A percentile compares a stretch with the other conserved stretches of the same genome.
These are phyloP conservation scores for Trididemnum clinides DNA, from an alignment of 23 tunicate genomes.

Conservation along the genomic window DNA sequence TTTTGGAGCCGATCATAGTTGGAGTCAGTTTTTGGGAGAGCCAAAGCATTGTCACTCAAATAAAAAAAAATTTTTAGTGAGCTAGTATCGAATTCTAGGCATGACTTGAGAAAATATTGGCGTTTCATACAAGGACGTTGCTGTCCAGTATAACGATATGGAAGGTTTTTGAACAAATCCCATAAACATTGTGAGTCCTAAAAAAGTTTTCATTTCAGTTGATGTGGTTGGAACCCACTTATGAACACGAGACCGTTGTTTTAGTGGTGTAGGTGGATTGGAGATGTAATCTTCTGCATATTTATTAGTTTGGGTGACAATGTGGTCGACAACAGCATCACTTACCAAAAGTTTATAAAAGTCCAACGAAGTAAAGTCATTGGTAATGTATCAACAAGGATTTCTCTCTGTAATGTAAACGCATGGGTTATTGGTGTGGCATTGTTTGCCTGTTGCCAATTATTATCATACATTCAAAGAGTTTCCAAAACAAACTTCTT, in stretches of 20 bases:
- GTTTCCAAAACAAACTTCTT: background rate
- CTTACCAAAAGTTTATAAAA: background rate
- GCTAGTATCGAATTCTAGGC: conserved; percentile 2
- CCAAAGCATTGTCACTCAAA: conserved; percentile 4
- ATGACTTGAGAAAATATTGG: background rate
- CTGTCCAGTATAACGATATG: background rate
- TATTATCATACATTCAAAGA: background rate
- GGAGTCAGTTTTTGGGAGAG: background rate
- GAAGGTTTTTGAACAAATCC: conserved; percentile 7
- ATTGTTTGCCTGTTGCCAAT: background rate
- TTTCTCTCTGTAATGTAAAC: background rate
- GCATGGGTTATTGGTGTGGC: background rate
- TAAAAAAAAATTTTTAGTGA: background rate
- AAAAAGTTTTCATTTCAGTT: conserved; percentile 10
- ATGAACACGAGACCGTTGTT: background rate
- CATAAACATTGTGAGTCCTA: background rate
- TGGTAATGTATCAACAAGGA: too few relatives aligned
- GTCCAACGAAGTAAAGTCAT: background rate
- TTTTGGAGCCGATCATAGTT: background rate
- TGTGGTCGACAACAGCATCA: conserved; percentile 11
- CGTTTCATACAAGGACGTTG: background rate
- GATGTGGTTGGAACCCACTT: conserved; percentile 2
- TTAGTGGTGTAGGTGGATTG: conserved; percentile 5
- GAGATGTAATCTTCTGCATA: background rate
- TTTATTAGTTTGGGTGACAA: background rate